Base-by-base conservation (phyloP, 2,797 vertebrate genomes). In the Acrocephalus scirpaceus region DNA sequence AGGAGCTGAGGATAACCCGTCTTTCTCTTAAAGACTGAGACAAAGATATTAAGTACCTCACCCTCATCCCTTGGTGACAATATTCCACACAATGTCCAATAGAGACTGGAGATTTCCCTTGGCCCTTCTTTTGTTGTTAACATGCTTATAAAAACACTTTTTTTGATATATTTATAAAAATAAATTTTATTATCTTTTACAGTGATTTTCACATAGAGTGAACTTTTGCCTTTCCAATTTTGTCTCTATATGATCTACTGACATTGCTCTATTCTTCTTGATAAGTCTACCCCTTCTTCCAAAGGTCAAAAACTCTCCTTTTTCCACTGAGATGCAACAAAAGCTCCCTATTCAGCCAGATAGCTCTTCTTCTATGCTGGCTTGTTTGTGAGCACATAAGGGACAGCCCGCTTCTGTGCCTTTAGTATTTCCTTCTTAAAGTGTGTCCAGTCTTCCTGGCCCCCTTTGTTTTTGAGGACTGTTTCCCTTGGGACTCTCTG, bases 331-430 rank as follows among this genome's bases (percentile, higher is more conserved):
- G 9, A 9, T n/a, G 13, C 67, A 73, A 3, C 19, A 51, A 73
- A 66, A 65, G 2, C 27, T 40, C 29, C 8, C 16, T 73, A 20
- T 34, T 60, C n/a, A 80, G 8, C 11, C 20, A 45, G 29, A n/a
- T 3, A 7, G 16, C 4, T 53, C 29, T 58, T 56, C 19, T 29
- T 58, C 18, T 9, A 6, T 13, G n/a, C 18, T 44, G 16, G 15
- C 5, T 51, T 57, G 22, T 51, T 47, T 34, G 9, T 51, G 30
- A 64, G 13, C 2, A 50, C 18, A 23, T 7, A 32, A 56, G 4
- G 15, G 12, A 44, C 3, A 17, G 13, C 9, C 42, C 0, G 0
- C 27, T 64, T 16, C 27, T 45, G 6, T 2, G 13, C 19, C 16
- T 45, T 58, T 29, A 29, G 16, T n/a, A 38, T 38, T 53, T 66